phyloP scores from a whole-genome alignment of 2,797 vertebrate species.

The Fratercula arctica region DNA sequence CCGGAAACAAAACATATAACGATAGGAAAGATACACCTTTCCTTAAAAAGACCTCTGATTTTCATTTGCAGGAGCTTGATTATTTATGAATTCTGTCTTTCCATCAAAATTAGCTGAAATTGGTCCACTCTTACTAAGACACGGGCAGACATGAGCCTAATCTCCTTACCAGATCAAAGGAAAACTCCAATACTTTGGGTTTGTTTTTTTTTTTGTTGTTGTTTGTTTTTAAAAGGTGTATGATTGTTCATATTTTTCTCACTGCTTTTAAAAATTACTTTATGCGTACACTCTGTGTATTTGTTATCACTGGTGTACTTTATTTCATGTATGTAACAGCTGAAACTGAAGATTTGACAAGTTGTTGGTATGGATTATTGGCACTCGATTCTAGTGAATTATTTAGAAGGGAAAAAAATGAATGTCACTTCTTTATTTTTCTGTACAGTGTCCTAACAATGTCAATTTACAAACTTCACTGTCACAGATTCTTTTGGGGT shows the following conservation, averaged over 20 bases:
- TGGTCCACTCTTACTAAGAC: not conserved
- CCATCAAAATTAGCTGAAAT: not conserved
- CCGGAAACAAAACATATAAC: not conserved
- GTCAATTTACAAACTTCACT: not conserved
- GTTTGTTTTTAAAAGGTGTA: too few relatives aligned
- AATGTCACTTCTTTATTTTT: not conserved
- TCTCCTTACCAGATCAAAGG: not conserved
- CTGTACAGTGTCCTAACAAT: not conserved
- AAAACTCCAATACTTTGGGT: not conserved
- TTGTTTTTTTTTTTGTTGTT: accelerated
- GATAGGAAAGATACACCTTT: not conserved
- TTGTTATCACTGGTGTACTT: not conserved
- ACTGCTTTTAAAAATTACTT: not conserved
- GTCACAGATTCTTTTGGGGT: not conserved
- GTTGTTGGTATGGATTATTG: not conserved
- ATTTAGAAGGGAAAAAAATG: not conserved
- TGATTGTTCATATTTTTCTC: not conserved
- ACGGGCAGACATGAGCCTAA: not conserved
- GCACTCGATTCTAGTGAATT: not conserved
- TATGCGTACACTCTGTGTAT: not conserved
- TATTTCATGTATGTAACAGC: not conserved
- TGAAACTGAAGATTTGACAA: not conserved
- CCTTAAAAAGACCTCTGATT: not conserved
- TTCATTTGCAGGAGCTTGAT: not conserved
- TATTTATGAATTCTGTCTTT: not conserved